phyloP scores from a whole-genome alignment of 2,113 vertebrate genomes.

The Corynorhinus townsendii region DNA sequence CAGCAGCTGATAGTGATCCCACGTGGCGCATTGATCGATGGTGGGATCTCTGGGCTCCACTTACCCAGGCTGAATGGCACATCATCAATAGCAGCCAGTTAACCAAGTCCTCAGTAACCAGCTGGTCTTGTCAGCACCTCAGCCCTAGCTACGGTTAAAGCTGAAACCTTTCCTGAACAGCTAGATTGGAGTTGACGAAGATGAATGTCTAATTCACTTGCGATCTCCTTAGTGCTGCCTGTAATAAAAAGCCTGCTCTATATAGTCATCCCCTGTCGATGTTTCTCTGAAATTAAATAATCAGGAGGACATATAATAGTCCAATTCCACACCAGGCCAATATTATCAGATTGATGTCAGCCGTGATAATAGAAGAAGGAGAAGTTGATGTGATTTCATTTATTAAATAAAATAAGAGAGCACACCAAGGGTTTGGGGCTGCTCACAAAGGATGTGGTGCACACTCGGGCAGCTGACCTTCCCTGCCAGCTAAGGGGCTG shows the following conservation, averaged over 20 bases:
- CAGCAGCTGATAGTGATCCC: neutral
- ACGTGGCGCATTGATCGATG: neutral
- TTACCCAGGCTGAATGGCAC: constrained; percentile 30
- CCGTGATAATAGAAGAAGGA: constrained; percentile 82
- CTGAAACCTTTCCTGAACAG: constrained; percentile 72
- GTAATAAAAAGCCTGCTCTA: constrained; percentile 84
- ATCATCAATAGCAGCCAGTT: neutral
- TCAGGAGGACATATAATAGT: constrained; percentile 81
- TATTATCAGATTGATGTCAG: constrained; percentile 86
- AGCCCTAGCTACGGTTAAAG: constrained; percentile 75
- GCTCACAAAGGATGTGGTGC: constrained; percentile 38
- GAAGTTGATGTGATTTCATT: constrained; percentile 84
- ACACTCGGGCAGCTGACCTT: neutral
- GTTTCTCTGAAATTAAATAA: constrained; percentile 85
- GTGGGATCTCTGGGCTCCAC: neutral
- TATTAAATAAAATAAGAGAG: constrained; percentile 80
- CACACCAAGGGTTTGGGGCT: constrained; percentile 67
- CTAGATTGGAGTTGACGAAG: constrained; percentile 82
- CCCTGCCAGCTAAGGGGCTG: neutral
- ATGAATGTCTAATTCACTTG: constrained; percentile 84
- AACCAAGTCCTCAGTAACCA: constrained; percentile 50
- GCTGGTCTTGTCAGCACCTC: constrained; percentile 59
- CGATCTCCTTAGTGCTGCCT: constrained; percentile 79
- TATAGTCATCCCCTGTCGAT: constrained; percentile 78
- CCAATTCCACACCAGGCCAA: constrained; percentile 78